Evolutionary conservation across 2,888 invertebrate genomes (phyloP).

Genomic region (Leuctra nigra): DNA sequence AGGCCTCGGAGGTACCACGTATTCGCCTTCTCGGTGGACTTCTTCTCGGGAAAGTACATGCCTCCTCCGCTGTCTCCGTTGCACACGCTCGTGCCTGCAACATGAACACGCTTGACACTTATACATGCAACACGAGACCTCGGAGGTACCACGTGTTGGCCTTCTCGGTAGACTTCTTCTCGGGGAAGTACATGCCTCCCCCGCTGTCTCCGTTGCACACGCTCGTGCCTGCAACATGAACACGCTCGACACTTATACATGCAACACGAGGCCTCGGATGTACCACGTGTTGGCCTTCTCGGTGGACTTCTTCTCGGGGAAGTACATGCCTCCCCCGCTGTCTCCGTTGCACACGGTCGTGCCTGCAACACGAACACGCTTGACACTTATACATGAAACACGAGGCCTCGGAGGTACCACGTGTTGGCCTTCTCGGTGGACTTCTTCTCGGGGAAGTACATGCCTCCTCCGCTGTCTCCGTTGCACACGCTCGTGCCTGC

Average conservation of each 20-base stretch:
- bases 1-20: conserved; percentile 34
- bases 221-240: conserved; percentile 53
- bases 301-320: conserved; percentile 30
- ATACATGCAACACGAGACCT: too few species aligned
- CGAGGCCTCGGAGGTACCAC: conserved; percentile 37
- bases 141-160: conserved; percentile 25
- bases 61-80: too few species aligned
- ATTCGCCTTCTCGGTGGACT: conserved; percentile 8
- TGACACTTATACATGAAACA: too few species aligned
- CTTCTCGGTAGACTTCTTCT: conserved; percentile 8
- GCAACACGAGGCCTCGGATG: conserved; percentile 43
- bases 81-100: too few species aligned
- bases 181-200: conserved; percentile 40
- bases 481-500: conserved; percentile 54
- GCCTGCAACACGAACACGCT: conserved; percentile 50
- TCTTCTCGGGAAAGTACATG: conserved; percentile 37
- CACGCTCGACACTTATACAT: too few species aligned
- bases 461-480: conserved; percentile 42
- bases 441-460: conserved; percentile 36
- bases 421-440: conserved; percentile 7
- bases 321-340: conserved; percentile 42
- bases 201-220: conserved; percentile 48
- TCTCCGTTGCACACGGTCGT: conserved; percentile 51
- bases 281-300: conserved; percentile 23
- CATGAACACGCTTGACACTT: too few species aligned